Base-by-base conservation (phyloP, 2,113 vertebrate species). In the Nestor notabilis region DNA sequence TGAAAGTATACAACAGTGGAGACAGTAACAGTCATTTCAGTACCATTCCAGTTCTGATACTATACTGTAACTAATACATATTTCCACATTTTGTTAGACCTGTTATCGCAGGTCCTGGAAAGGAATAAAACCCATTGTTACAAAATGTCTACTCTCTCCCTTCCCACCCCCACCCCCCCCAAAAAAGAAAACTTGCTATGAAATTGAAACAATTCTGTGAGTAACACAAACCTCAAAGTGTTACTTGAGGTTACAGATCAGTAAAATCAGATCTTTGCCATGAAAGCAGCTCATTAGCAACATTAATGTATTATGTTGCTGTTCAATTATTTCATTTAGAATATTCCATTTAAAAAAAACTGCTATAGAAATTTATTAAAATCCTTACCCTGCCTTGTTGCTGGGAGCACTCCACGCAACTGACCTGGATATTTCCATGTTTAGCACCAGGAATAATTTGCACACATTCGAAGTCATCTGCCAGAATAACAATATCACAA, bases 401-500 rank as follows among this genome's bases (percentile, higher is more conserved):
- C 86, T 99, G 98, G 78, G 99, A 99, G 85, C 99, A 99, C 97
- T 99, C 99, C 98, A 99, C 99, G 92, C 99, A 99, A 97, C 99
- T 99, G 98, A 99, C 99, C 97, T 99, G 99, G 95, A 99, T 99
- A 98, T 99, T 99, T 91, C 99, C 99, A 98, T 99, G 99, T 97
- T 99, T 99, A 98, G 99, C 99, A 98, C 99, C 99, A 2, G 99
- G 99, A 98, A 99, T 99, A 96, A 99, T 99, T 96, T 99, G 99
- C 79, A 99, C 99, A 97, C 99, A 99, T 97, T 99, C 99, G 94
- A 99, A 99, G 98, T 99, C 99, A 95, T 98, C 99, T 65, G 99
- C 99, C 98, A 99, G 98, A 97, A 99, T 99, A 93, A 99, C 99
- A 50, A 99, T 99, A 95, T 99, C 99, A 96, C 99, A 99, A 66